Conservation (phyloP, 2,797 vertebrate species). For the Acipenser oxyrinchus region DNA sequence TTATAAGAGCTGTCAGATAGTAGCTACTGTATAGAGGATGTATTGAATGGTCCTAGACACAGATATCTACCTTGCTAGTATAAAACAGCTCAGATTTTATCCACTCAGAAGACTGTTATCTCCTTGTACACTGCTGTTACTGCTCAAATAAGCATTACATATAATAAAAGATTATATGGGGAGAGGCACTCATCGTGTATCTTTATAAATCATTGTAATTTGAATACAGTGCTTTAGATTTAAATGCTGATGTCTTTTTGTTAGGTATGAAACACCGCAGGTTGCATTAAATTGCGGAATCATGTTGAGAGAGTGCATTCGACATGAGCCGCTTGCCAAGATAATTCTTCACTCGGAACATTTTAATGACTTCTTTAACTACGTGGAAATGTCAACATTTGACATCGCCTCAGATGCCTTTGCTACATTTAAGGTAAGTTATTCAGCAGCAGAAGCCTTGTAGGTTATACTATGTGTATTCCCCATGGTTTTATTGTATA, state of each 20-base stretch:
- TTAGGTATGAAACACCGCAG: conserved; percentile 82
- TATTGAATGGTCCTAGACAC: too few relatives aligned
- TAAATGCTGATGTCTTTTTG: neutral
- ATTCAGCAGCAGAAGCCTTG: neutral
- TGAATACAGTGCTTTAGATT: too few relatives aligned
- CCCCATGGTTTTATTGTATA: neutral
- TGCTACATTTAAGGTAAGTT: conserved; percentile 88
- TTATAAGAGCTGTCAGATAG: too few relatives aligned
- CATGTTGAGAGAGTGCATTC: conserved; percentile 92
- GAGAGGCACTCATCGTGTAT: too few relatives aligned
- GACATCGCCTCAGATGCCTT: conserved; percentile 97
- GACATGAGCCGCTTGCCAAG: conserved; percentile 88
- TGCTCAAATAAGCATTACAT: too few relatives aligned
- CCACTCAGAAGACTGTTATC: too few relatives aligned
- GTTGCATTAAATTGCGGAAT: conserved; percentile 91
- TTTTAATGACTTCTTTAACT: conserved; percentile 86
- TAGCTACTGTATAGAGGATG: too few relatives aligned
- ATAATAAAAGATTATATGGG: too few relatives aligned
- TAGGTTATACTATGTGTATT: neutral
- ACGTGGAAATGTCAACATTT: conserved; percentile 96
- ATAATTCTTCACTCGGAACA: conserved; percentile 77
- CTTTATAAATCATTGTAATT: too few relatives aligned
- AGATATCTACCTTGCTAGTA: too few relatives aligned
- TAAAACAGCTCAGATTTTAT: too few relatives aligned
- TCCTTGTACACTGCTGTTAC: too few relatives aligned